Percentiles rank a stretch among this genome's conserved stretches.
phyloP scores from a whole-genome alignment of 2,797 vertebrate genomes.

The Dendrocincla tyrannina region DNA sequence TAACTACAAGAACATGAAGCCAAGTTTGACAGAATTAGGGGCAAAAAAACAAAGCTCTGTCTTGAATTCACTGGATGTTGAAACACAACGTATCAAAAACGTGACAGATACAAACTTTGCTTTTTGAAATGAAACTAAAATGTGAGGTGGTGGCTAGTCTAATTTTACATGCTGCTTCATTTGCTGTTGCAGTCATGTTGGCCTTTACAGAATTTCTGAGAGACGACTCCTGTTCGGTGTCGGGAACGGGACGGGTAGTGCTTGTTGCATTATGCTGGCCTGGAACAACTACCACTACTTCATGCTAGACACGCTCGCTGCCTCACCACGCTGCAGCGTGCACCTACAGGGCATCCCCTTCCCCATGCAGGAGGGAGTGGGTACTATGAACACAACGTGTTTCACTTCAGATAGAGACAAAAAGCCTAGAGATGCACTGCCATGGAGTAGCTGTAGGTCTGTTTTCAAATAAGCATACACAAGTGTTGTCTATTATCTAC shows the following conservation, averaged over 20 bases:
- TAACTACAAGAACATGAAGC: constrained; percentile 35
- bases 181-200: not conserved
- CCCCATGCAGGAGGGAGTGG: not conserved
- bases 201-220: not conserved
- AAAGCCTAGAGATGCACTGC: not conserved
- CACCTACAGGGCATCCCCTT: not conserved
- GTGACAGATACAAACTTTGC: not conserved
- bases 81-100: fast-evolving
- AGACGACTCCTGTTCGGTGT: not conserved
- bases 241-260: not conserved
- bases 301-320: not conserved
- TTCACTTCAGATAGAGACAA: not conserved
- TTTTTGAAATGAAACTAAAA: not conserved
- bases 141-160: not conserved
- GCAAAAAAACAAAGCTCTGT: constrained; percentile 12
- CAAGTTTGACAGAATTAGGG: constrained; percentile 59
- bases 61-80: not conserved
- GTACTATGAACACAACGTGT: not conserved
- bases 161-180: not conserved
- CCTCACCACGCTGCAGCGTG: not conserved
- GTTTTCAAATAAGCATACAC: constrained; percentile 79
- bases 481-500: constrained; percentile 82
- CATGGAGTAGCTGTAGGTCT: constrained; percentile 52
- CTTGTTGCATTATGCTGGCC: constrained; percentile 20
- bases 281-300: not conserved